Percentiles rank a stretch among this genome's conserved stretches.
phyloP scores from a whole-genome alignment of 2,888 invertebrate genomes.

The Megamerina dolium region DNA sequence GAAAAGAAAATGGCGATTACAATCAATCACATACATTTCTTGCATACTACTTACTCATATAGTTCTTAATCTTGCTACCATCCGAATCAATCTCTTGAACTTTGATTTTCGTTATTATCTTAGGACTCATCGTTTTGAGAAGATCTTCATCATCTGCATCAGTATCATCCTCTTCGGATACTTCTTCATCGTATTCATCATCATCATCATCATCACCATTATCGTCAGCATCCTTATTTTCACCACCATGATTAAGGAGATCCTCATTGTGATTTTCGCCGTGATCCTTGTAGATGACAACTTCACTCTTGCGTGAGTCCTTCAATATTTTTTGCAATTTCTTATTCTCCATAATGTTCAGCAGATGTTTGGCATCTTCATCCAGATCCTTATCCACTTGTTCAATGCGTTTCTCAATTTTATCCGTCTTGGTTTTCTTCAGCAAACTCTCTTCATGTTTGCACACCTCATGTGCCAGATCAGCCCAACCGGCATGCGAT shows the following conservation, averaged over 20 bases:
- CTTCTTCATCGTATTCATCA: conserved; percentile 46
- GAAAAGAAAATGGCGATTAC: conserved; percentile 12
- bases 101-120: too few species aligned
- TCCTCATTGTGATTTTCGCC: conserved; percentile 28
- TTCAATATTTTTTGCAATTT: conserved; percentile 36
- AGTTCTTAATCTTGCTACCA: conserved; percentile 39
- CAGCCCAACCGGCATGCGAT: conserved; percentile 38
- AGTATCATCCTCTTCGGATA: conserved; percentile 34
- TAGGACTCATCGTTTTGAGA: conserved; percentile 26
- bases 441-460: conserved; percentile 30
- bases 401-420: conserved; percentile 33
- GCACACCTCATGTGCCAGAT: conserved; percentile 43
- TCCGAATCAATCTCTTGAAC: too few species aligned
- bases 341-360: conserved; percentile 34
- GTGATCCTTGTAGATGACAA: conserved; percentile 18
- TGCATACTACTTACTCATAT: conserved; percentile 39
- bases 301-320: conserved; percentile 26
- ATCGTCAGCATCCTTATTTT: conserved; percentile 42
- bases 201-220: conserved; percentile 49
- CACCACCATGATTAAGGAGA: conserved; percentile 35
- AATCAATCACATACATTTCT: conserved; percentile 16
- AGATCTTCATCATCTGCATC: conserved; percentile 24
- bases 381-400: conserved; percentile 34
- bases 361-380: conserved; percentile 33
- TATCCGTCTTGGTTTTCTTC: conserved; percentile 18